Base-by-base conservation (phyloP, 1,140 invertebrate genomes). In the Zaprionus gabonicus region DNA sequence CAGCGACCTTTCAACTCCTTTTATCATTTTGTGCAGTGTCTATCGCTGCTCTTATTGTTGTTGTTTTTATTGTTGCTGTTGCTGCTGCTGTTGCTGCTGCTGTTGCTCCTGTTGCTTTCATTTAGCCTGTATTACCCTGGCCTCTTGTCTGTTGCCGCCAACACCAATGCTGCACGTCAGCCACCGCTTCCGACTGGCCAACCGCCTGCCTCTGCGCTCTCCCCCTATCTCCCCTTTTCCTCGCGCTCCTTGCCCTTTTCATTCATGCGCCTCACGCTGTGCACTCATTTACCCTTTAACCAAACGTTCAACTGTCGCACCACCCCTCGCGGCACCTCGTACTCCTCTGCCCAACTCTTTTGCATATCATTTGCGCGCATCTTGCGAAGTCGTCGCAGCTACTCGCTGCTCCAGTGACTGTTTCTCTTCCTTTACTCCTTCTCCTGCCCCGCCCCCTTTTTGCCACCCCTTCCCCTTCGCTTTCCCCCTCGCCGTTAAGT, bases 281-380 rank as follows among this genome's bases (percentile, higher is more conserved):
- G 66, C 84, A 88, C 84, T 87, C 84, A 90, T 87, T 87, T 87
- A 87, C 84, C 84, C 84, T 76, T 87, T 87, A 88, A 82, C 80
- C 83, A 87, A 87, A 71, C 77, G 77, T 72, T 84, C 80, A 72
- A 65, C 80, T 76, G 72, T 60, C 74, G 76, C 23, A 41, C 27
- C 23, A 53, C 27, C 23, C 46, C 12, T n/a, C 55, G 28, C 38
- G 64, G 53, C 53, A 41, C 31, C 20, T 25, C 23, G 13, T 1
- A 23, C 23, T 23, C 23, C 20, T 38, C 12, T 31, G 25, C 20
- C 36, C 65, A 44, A 31, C 49, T 56, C 70, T 81, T 79, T 90
- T 88, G 84, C 84, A 87, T 87, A 87, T 87, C 84, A 87, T 87
- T 88, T 81, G 84, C 76, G 85, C 85, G 81, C 85, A 88, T 90